Conservation (phyloP, 2,888 invertebrate genomes). For the Hyalella azteca region DNA sequence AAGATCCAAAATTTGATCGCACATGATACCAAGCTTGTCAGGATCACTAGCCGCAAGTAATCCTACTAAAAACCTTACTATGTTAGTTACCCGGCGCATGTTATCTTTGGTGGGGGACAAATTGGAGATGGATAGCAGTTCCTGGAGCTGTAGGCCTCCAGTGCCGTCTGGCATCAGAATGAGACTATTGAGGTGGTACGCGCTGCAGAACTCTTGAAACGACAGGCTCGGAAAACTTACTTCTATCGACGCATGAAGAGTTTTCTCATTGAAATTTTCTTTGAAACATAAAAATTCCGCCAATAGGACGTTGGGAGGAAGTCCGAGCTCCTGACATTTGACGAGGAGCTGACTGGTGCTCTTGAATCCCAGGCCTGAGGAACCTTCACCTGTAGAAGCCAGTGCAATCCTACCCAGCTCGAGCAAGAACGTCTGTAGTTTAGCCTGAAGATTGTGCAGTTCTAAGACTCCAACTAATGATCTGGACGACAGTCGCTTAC, state of each 20-base stretch:
- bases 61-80: slow-evolving; percentile 24
- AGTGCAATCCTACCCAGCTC: slow-evolving; percentile 31
- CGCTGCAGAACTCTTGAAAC: slow-evolving; percentile 30
- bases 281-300: slow-evolving; percentile 25
- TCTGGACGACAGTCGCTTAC: not conserved
- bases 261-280: slow-evolving; percentile 10
- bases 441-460: not conserved
- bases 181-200: not conserved
- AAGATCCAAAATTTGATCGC: not conserved
- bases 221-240: slow-evolving; percentile 21
- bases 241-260: not conserved
- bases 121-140: not conserved
- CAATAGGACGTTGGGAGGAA: slow-evolving; percentile 13
- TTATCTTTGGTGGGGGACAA: not conserved
- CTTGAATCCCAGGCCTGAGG: slow-evolving; percentile 24
- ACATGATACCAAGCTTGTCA: not conserved
- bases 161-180: not conserved
- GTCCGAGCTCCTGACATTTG: slow-evolving; percentile 28
- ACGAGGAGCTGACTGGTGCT: slow-evolving; percentile 8
- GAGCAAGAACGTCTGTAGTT: slow-evolving; percentile 27
- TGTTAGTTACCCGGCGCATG: not conserved
- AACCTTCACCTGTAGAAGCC: not conserved
- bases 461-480: slow-evolving; percentile 13
- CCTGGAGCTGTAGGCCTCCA: not conserved
- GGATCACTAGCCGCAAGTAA: not conserved